Evolutionary conservation across 1,140 invertebrate species (phyloP).

Genomic region (honey bee (Apis mellifera)): DNA sequence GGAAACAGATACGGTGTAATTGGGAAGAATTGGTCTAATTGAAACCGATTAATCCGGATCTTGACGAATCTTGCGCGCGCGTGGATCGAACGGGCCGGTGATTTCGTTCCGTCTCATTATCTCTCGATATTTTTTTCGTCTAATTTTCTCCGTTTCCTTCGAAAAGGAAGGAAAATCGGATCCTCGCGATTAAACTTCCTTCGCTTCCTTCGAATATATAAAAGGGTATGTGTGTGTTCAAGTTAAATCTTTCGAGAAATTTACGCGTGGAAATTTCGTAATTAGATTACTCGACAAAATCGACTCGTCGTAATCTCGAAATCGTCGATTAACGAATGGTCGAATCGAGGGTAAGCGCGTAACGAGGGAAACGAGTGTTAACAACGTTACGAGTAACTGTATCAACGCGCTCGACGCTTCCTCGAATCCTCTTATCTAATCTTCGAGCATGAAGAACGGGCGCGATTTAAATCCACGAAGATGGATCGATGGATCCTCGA

Average conservation of each 20-base stretch:
- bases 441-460: not conserved
- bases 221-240: too few relatives aligned
- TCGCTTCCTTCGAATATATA: too few relatives aligned
- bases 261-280: not conserved
- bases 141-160: too few relatives aligned
- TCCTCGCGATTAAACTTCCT: not conserved
- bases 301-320: constrained; percentile 21
- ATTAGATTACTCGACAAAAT: not conserved
- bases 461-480: constrained; percentile 64
- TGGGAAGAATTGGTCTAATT: constrained; percentile 61
- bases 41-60: constrained; percentile 61
- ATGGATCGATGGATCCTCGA: constrained; percentile 53
- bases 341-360: not conserved
- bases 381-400: constrained; percentile 20
- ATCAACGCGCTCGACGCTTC: constrained; percentile 24
- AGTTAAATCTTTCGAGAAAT: too few relatives aligned
- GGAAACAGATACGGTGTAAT: constrained; percentile 61
- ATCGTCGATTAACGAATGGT: not conserved
- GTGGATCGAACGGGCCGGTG: constrained; percentile 48
- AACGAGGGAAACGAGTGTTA: constrained; percentile 10
- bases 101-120: constrained; percentile 32
- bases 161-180: not conserved
- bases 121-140: not conserved
- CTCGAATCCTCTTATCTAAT: constrained; percentile 57
- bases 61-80: constrained; percentile 46